Evolutionary conservation across 2,113 vertebrate genomes (phyloP).

Genomic region (Ictalurus furcatus): DNA sequence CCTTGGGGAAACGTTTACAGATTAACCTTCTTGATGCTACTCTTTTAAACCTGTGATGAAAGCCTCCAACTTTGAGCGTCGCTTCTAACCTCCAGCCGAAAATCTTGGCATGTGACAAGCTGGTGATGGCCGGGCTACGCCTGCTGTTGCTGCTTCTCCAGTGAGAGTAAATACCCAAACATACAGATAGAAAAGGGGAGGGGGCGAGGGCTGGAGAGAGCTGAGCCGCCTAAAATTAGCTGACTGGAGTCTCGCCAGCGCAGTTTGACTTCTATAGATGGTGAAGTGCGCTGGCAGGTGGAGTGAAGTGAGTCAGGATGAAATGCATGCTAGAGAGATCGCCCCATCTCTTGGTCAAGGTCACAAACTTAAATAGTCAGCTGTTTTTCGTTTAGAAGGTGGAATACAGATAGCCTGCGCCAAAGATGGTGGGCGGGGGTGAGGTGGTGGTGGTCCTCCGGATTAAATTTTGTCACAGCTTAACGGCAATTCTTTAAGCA

Average conservation of each 20-base stretch:
- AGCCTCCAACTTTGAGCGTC: not conserved
- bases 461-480: not conserved
- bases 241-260: slow-evolving; percentile 76
- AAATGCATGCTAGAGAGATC: slow-evolving; percentile 82
- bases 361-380: slow-evolving; percentile 86
- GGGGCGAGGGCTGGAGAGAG: slow-evolving; percentile 52
- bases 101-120: slow-evolving; percentile 4
- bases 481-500: not conserved
- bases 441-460: not conserved
- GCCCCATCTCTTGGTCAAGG: slow-evolving; percentile 81
- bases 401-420: slow-evolving; percentile 30
- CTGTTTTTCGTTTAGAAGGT: slow-evolving; percentile 63
- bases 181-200: slow-evolving; percentile 33
- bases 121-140: slow-evolving; percentile 10
- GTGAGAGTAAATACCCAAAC: slow-evolving; percentile 33
- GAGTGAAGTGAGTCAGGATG: slow-evolving; percentile 86
- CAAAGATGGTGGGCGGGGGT: slow-evolving; percentile 13
- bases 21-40: not conserved
- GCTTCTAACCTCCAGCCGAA: slow-evolving; percentile 9
- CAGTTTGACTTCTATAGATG: slow-evolving; percentile 96
- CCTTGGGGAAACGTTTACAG: not conserved
- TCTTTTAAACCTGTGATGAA: not conserved
- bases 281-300: slow-evolving; percentile 84
- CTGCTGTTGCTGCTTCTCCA: slow-evolving; percentile 33
- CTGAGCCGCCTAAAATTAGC: slow-evolving; percentile 89